Evolutionary conservation across 2,888 invertebrate species (phyloP).

Genomic region (Tachina fera): DNA sequence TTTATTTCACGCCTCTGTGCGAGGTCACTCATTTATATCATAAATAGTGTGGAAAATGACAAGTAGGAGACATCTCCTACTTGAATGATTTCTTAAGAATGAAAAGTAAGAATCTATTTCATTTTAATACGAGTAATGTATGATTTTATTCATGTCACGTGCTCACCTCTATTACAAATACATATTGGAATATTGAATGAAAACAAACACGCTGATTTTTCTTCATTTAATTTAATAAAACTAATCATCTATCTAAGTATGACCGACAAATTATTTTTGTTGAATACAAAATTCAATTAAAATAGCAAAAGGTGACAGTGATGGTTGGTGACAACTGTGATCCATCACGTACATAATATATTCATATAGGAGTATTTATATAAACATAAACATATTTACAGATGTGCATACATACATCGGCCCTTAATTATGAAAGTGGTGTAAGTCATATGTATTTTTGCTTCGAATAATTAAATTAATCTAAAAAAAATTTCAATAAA

Average conservation of each 20-base stretch:
- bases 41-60: too few species aligned
- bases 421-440: too few species aligned
- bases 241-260: constrained; percentile 27
- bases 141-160: background rate
- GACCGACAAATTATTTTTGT: constrained; percentile 52
- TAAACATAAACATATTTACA: background rate
- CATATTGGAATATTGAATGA: constrained; percentile 16
- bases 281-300: constrained; percentile 37
- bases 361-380: too few species aligned
- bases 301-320: background rate
- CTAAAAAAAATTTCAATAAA: too few species aligned
- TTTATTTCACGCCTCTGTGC: too few species aligned
- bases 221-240: constrained; percentile 21
- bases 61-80: too few species aligned
- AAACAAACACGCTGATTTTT: background rate
- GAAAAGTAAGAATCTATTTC: background rate
- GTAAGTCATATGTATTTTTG: too few species aligned
- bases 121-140: background rate
- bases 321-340: constrained; percentile 42
- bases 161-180: background rate
- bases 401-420: background rate
- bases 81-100: too few species aligned
- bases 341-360: constrained; percentile 33
- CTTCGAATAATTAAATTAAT: too few species aligned
- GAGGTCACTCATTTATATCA: too few species aligned